Conservation (phyloP, 2,888 invertebrate genomes). For the Lissonota sp. region DNA sequence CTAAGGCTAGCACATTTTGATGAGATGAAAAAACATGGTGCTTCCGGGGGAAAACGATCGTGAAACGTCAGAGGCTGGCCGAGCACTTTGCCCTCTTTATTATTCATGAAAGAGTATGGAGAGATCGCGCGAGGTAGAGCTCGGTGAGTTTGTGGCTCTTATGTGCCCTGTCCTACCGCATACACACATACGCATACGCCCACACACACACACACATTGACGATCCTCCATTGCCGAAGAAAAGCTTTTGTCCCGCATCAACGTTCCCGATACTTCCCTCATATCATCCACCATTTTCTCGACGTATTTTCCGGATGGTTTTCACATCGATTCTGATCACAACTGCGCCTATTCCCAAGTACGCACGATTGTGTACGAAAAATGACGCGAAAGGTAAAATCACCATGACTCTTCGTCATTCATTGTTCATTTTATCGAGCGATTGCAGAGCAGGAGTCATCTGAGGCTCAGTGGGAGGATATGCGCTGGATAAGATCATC, state of each 20-base stretch:
- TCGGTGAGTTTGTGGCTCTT: slow-evolving; percentile 34
- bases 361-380: not conserved
- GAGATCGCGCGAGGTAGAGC: slow-evolving; percentile 8
- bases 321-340: slow-evolving; percentile 30
- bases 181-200: not conserved
- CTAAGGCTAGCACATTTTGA: slow-evolving; percentile 79
- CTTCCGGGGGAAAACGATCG: slow-evolving; percentile 76
- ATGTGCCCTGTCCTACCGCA: slow-evolving; percentile 19
- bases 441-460: not conserved
- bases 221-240: not conserved
- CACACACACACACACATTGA: no score
- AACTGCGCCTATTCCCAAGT: slow-evolving; percentile 1
- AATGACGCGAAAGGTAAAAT: no score
- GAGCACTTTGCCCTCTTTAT: slow-evolving; percentile 81
- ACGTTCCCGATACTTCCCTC: slow-evolving; percentile 32
- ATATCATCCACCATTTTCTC: slow-evolving; percentile 2
- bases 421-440: no score
- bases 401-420: no score
- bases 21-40: slow-evolving; percentile 81
- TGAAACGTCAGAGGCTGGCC: slow-evolving; percentile 66
- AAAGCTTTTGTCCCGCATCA: slow-evolving; percentile 51
- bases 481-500: not conserved
- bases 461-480: not conserved
- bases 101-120: slow-evolving; percentile 80
- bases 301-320: slow-evolving; percentile 35